phyloP scores from a whole-genome alignment of 2,888 invertebrate species.

The Monopis laevigella region DNA sequence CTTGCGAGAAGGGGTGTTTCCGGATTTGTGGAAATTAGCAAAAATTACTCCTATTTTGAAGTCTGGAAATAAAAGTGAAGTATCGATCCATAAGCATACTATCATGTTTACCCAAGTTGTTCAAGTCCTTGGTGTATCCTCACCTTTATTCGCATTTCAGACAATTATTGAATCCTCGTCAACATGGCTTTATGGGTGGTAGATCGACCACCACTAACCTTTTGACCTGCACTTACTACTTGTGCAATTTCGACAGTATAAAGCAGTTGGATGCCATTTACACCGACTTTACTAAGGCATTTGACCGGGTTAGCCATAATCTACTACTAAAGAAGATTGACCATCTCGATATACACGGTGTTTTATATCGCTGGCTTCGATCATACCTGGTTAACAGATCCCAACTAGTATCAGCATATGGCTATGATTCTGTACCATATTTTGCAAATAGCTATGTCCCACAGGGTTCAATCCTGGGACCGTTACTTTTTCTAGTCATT shows the following conservation, averaged over 20 bases:
- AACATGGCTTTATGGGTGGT: slow-evolving; percentile 9
- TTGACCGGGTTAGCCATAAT: slow-evolving; percentile 5
- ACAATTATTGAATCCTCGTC: not conserved
- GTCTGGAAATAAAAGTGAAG: slow-evolving; percentile 15
- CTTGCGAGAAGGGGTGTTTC: slow-evolving; percentile 15
- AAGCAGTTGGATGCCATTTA: slow-evolving; percentile 9
- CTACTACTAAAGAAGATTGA: slow-evolving; percentile 1
- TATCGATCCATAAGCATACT: slow-evolving; percentile 15
- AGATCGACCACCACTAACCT: slow-evolving; percentile 10
- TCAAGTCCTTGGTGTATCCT: slow-evolving; percentile 11
- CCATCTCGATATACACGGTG: slow-evolving; percentile 8
- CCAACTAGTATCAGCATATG: slow-evolving; percentile 8
- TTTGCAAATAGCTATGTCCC: no score
- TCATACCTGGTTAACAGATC: slow-evolving; percentile 10
- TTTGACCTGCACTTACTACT: not conserved
- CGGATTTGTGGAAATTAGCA: slow-evolving; percentile 16
- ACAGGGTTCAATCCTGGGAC: no score
- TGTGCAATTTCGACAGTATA: not conserved
- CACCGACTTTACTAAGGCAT: slow-evolving; percentile 13
- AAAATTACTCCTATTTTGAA: slow-evolving; percentile 18
- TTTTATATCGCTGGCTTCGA: slow-evolving; percentile 5
- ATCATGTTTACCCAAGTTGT: slow-evolving; percentile 15
- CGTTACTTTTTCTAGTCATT: no score
- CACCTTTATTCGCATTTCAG: not conserved
- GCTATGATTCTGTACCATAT: slow-evolving; percentile 7